Base-by-base conservation (phyloP, 2,888 invertebrate species). In the Ectemnius cavifrons region DNA sequence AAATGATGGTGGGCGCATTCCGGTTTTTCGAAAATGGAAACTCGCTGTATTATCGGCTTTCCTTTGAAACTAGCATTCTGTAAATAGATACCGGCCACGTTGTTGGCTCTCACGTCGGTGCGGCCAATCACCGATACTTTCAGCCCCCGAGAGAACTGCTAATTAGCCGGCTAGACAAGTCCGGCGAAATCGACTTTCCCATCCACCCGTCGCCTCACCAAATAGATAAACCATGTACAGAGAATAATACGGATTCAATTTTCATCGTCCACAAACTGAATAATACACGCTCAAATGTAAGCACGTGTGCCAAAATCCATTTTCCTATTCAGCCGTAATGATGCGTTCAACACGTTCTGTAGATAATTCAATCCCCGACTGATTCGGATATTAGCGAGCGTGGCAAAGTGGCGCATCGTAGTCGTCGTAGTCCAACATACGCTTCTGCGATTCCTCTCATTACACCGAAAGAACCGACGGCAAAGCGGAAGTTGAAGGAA, bases 11-110 rank as follows among this genome's bases (percentile, higher is more conserved):
- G 63, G 23, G 23, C 13, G 16, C 14, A 18, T 14, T 23, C 52
- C 23, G 59, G 46, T 60, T n/a, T 47, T 28, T 71, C 45, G 20
- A 28, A 61, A 71, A 71, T 71, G 61, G 61, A 65, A 65, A 56
- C 60, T 52, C 56, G 52, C 27, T 59, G 49, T 58, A 70, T 59
- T 70, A 70, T 71, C 65, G 64, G 70, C 28, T 71, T 64, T 71
- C 65, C 46, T 27, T 37, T 45, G 46, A 56, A 64, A 65, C 65
- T 56, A 18, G 56, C 63, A 63, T 59, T 61, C 61, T 60, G 28
- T 57, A 64, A 70, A 71, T 71, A 59, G 65, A 60, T 61, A 71
- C 27, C 58, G 59, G 60, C 37, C 70, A 56, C 70, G 58, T 69
- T 69, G 63, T 69, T 61, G 64, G 63, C 49, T 63, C 60, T 69